Evolutionary conservation across 2,888 invertebrate species (phyloP), one percentile per base, ranked within the genome.

Genomic region (Catocala sponsa): DNA sequence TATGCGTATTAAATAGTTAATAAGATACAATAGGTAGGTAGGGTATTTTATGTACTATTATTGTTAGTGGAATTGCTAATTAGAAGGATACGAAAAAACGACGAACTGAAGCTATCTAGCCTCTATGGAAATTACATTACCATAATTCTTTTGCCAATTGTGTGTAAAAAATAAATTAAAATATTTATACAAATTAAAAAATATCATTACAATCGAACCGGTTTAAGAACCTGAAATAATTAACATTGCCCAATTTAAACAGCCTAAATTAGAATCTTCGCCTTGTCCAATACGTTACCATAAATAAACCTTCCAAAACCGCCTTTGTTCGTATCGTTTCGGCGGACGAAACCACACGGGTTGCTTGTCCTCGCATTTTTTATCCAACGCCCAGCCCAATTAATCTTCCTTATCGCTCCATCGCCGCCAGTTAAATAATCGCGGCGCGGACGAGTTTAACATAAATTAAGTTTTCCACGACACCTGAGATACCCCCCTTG

Each of bases 391-490:
- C 84, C 86, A 79, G 83, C 78, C 82, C 88, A 86, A 93, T 94
- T 92, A 92, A 94, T 94, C 93, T 92, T 90, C 80, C 85, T 92
- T 94, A 94, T 94, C 93, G 81, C 75, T 68, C 75, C 87, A 93
- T 92, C 92, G 89, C 85, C 85, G 85, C 84, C 89, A 84, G 89
- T 89, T 91, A 90, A 94, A 92, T 94, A 92, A 93, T 93, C 92
- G 90, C 87, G 81, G 82, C 79, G 85, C 84, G 85, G 90, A 89
- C 91, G 88, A 91, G 89, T 94, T 94, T 93, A 91, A 94, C 93
- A 93, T 94, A 94, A 94, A 93, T 92, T 94, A 93, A 94, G 89
- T 92, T 94, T 91, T 90, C 91, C 89, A 89, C 91, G 87, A 92
- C 93, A 94, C 92, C 91, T 90, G 86, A 89, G 90, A 91, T 90